Base-by-base conservation (phyloP, 2,888 invertebrate genomes). In the Neoscelio sp. region DNA sequence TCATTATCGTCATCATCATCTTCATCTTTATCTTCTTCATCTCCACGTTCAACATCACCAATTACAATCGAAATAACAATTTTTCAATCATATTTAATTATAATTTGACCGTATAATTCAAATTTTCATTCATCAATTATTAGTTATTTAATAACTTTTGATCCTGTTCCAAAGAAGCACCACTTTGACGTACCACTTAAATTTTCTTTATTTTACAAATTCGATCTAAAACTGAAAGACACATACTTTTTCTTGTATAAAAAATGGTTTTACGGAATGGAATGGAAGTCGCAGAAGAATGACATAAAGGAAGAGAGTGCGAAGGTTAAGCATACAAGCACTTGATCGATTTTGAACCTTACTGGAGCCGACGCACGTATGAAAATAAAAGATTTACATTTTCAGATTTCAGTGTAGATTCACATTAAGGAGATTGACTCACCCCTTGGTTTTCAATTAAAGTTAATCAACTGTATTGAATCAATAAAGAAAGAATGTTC, bases 221-320 rank as follows among this genome's bases (percentile, higher is more conserved):
- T 40, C 15, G 12, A 40, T 12, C 5, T 23, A 23, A 23, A 23
- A 23, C 4, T 23, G 10, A 4, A 54, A 35, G 35, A 54, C 35
- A 35, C 23, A 35, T 35, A 17, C 17, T 10, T 30, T 18, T 35
- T 33, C 18, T 52, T 33, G 18, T 10, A 52, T 52, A 28, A 33
- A 52, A 52, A 52, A 52, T 52, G 28, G 52, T 52, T 35, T 18
- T 10, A 52, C 33, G 20, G 15, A 35, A 18, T 52, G 33, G 12
- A 20, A 33, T 33, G 18, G 33, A 20, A 33, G 17, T 52, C 20
- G 18, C 1, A 33, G 33, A 18, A 18, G 33, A 33, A 33, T 33
- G 12, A 38, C 40, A 17, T 40, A 17, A 17, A 40, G 2, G 40
- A 40, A 17, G 17, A 40, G 17, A 40, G 40, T 40, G 40, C 40